These are phyloP conservation scores for Calephelis perditalis DNA, from an alignment of 2,888 invertebrate genomes.

Conservation along the genomic window DNA sequence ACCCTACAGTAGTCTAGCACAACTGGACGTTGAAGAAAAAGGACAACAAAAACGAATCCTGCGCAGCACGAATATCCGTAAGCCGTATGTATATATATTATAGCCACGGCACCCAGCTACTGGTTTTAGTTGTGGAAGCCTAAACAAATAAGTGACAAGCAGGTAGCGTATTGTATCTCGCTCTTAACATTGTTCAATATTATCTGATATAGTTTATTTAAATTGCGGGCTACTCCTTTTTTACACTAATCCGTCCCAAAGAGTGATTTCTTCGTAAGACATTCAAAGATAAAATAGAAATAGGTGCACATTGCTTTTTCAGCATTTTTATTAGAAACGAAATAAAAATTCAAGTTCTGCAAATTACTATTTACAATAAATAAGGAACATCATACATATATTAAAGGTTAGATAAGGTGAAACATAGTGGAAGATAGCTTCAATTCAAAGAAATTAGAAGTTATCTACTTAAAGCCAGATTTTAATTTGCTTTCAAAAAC, in stretches of 20 bases:
- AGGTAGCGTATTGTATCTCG: slow-evolving; percentile 64
- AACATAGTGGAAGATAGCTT: too few species aligned
- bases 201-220: slow-evolving; percentile 66
- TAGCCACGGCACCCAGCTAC: slow-evolving; percentile 63
- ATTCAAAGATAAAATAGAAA: slow-evolving; percentile 19
- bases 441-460: too few species aligned
- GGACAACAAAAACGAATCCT: slow-evolving; percentile 62
- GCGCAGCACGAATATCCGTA: slow-evolving; percentile 41
- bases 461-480: too few species aligned
- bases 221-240: slow-evolving; percentile 41
- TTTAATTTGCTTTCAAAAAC: too few species aligned
- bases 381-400: too few species aligned
- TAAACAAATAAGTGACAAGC: slow-evolving; percentile 75
- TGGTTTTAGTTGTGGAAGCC: slow-evolving; percentile 71
- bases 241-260: slow-evolving; percentile 1
- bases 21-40: slow-evolving; percentile 61
- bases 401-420: too few species aligned
- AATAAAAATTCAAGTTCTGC: too few species aligned
- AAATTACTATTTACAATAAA: too few species aligned
- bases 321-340: too few species aligned
- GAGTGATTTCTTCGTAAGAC: slow-evolving; percentile 29
- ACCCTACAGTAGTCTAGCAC: slow-evolving; percentile 59
- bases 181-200: slow-evolving; percentile 68
- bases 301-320: too few species aligned
- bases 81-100: slow-evolving; percentile 46